phyloP scores from a whole-genome alignment of 2,113 vertebrate genomes.

The Bambusicola thoracicus region DNA sequence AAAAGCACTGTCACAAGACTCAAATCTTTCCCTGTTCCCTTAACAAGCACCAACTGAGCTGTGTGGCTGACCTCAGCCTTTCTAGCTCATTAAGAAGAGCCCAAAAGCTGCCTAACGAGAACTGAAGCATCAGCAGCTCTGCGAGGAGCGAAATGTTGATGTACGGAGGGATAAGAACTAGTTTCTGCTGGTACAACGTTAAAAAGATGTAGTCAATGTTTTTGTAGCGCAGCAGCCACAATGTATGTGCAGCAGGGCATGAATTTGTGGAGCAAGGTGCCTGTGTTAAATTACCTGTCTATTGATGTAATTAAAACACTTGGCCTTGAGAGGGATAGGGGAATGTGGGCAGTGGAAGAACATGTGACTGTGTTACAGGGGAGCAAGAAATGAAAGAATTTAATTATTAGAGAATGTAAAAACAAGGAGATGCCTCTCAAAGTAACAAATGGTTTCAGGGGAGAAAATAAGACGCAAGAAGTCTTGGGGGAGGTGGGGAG shows the following conservation, averaged over 20 bases:
- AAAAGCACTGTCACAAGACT: neutral
- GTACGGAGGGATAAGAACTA: neutral
- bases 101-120: constrained; percentile 35
- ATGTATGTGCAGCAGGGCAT: constrained; percentile 4
- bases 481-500: neutral
- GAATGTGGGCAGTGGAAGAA: neutral
- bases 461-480: accelerated
- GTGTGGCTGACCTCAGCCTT: constrained; percentile 13
- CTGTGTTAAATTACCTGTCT: constrained; percentile 1
- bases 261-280: constrained; percentile 16
- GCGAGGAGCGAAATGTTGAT: neutral
- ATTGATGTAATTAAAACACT: neutral
- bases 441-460: neutral
- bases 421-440: neutral
- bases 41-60: neutral
- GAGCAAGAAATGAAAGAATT: neutral
- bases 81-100: constrained; percentile 28
- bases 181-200: neutral
- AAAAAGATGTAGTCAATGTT: neutral
- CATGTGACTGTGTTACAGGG: neutral
- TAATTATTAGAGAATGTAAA: neutral
- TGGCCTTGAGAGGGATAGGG: neutral
- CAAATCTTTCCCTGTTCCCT: neutral
- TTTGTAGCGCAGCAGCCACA: neutral
- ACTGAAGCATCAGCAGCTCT: neutral